Evolutionary conservation across 2,113 vertebrate species (phyloP).

Genomic region (Odocoileus virginianus): DNA sequence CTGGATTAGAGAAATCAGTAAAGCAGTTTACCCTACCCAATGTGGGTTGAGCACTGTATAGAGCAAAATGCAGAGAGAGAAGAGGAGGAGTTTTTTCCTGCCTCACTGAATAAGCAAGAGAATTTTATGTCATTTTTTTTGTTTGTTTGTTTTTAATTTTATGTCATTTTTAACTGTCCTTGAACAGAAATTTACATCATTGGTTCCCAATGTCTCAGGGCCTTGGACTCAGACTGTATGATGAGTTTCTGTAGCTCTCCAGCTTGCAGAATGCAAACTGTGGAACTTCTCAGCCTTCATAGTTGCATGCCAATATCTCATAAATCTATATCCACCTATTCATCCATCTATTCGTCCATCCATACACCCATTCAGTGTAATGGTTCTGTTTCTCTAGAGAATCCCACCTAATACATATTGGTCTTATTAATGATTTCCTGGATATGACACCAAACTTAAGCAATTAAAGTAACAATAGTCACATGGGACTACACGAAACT

Average conservation of each 20-base stretch:
- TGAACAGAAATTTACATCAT: neutral
- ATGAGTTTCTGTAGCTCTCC: neutral
- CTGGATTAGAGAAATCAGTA: neutral
- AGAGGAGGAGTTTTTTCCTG: neutral
- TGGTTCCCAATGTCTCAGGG: too few species aligned
- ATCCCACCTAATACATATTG: neutral
- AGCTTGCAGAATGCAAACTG: neutral
- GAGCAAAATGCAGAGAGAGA: neutral
- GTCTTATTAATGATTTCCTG: neutral
- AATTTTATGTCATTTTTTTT: neutral
- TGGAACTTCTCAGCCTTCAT: neutral
- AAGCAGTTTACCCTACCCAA: neutral
- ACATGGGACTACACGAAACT: neutral
- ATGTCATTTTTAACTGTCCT: neutral
- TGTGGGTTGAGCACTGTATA: neutral
- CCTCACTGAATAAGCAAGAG: neutral
- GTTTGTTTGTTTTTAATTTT: neutral
- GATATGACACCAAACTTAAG: neutral
- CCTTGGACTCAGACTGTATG: neutral
- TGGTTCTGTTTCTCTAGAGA: neutral
- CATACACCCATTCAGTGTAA: neutral
- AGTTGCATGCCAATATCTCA: neutral
- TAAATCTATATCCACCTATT: neutral
- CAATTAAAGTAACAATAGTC: neutral
- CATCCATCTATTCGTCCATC: neutral